These are phyloP conservation scores for Drusus annulatus DNA, from an alignment of 1,140 invertebrate species.

Conservation along the genomic window DNA sequence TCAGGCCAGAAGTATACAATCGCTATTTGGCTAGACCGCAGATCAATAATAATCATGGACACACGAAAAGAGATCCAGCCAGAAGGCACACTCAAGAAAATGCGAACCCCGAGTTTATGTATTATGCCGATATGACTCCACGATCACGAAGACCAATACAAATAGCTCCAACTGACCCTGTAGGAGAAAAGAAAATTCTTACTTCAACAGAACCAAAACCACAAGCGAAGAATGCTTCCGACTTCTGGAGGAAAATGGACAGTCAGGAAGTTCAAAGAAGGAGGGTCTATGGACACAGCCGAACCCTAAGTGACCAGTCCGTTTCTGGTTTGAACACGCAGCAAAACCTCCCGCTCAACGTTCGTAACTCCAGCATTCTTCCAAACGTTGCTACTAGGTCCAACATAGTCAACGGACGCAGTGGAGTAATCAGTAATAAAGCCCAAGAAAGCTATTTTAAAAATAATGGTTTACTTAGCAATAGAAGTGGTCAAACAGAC, in stretches of 20 bases:
- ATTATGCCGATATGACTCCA: slow-evolving; percentile 78
- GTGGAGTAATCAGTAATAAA: not conserved
- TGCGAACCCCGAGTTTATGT: slow-evolving; percentile 71
- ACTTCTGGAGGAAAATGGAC: slow-evolving; percentile 78
- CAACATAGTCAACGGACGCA: not conserved
- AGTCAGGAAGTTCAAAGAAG: slow-evolving; percentile 68
- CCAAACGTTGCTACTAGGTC: slow-evolving; percentile 19
- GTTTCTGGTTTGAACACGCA: slow-evolving; percentile 48
- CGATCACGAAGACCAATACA: slow-evolving; percentile 78
- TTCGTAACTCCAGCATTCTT: slow-evolving; percentile 32
- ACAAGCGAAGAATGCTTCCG: slow-evolving; percentile 70
- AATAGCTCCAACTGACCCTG: slow-evolving; percentile 60
- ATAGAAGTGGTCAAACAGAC: slow-evolving; percentile 9
- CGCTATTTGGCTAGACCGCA: slow-evolving; percentile 49
- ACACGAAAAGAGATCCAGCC: not conserved
- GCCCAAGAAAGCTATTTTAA: slow-evolving; percentile 18
- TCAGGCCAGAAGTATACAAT: slow-evolving; percentile 59
- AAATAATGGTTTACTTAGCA: not conserved
- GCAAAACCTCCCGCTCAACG: slow-evolving; percentile 14
- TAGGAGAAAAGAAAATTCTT: not conserved
- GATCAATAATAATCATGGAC: slow-evolving; percentile 28
- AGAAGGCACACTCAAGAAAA: slow-evolving; percentile 50
- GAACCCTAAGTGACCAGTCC: slow-evolving; percentile 66
- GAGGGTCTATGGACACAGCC: slow-evolving; percentile 64
- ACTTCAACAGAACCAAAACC: slow-evolving; percentile 21